phyloP scores from a whole-genome alignment of 2,888 invertebrate species.

The Morpho deidamia region DNA sequence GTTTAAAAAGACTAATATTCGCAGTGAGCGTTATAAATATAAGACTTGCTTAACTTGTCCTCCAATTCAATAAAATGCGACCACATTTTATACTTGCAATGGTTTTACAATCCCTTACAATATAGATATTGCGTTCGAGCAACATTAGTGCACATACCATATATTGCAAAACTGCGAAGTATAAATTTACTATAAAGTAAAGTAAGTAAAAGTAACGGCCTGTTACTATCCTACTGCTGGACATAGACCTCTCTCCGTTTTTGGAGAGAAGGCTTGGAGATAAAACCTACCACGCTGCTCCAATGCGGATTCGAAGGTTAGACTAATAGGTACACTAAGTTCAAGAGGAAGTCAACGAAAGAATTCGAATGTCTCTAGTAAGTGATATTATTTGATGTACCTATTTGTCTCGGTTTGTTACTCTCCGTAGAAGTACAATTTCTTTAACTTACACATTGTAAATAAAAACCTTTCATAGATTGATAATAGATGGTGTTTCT shows the following conservation, averaged over 20 bases:
- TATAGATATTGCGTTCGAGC: not conserved
- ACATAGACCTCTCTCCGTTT: too few relatives aligned
- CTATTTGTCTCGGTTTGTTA: not conserved
- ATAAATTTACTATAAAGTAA: too few relatives aligned
- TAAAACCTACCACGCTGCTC: too few relatives aligned
- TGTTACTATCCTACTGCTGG: too few relatives aligned
- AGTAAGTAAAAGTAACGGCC: too few relatives aligned
- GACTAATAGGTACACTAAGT: too few relatives aligned
- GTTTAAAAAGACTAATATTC: conserved; percentile 4
- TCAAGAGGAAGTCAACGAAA: not conserved
- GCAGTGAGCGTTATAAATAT: not conserved
- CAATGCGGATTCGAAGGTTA: too few relatives aligned
- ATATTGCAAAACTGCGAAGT: too few relatives aligned
- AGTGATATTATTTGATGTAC: not conserved
- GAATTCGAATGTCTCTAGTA: not conserved
- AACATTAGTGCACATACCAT: not conserved
- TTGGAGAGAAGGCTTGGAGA: too few relatives aligned
- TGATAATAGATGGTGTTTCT: too few relatives aligned
- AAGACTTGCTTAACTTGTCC: conserved; percentile 1
- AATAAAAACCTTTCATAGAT: too few relatives aligned
- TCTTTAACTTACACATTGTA: too few relatives aligned
- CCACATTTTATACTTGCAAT: conserved; percentile 6
- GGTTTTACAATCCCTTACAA: conserved; percentile 3
- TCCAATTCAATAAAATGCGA: not conserved
- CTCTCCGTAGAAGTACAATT: not conserved